Evolutionary conservation across 2,888 invertebrate genomes (phyloP).

Genomic region (Drosophila pseudotalamancana): DNA sequence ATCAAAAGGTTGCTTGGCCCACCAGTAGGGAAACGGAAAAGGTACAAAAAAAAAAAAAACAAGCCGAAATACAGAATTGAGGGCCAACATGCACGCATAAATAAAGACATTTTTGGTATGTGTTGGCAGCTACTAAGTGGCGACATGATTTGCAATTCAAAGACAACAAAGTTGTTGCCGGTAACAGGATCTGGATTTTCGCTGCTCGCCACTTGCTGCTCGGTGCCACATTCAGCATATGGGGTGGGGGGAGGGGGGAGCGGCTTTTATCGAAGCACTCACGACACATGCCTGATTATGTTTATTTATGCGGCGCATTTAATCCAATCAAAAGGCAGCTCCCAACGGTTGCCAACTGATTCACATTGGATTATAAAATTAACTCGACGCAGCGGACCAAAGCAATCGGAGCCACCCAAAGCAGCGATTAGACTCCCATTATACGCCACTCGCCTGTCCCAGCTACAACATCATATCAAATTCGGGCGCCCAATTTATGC

Average conservation of each 20-base stretch:
- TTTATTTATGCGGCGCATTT: slow-evolving; percentile 75
- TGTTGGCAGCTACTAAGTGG: slow-evolving; percentile 41
- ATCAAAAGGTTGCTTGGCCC: slow-evolving; percentile 36
- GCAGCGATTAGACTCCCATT: slow-evolving; percentile 61
- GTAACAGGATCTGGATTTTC: slow-evolving; percentile 30
- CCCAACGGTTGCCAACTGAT: slow-evolving; percentile 32
- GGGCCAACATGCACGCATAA: slow-evolving; percentile 66
- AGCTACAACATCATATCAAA: slow-evolving; percentile 44
- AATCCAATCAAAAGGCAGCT: slow-evolving; percentile 68
- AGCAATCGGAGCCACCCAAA: slow-evolving; percentile 26
- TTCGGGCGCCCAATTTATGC: slow-evolving; percentile 62
- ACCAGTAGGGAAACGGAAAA: slow-evolving; percentile 14
- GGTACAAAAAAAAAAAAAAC: slow-evolving; percentile 14
- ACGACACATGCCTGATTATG: slow-evolving; percentile 62
- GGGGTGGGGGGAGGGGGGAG: no score
- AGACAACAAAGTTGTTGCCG: slow-evolving; percentile 63
- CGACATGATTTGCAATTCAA: slow-evolving; percentile 72
- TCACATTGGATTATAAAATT: slow-evolving; percentile 68
- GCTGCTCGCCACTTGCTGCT: background rate
- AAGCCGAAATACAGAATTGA: background rate
- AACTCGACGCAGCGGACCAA: slow-evolving; percentile 42
- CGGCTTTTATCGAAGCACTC: slow-evolving; percentile 34
- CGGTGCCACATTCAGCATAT: background rate
- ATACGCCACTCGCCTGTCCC: background rate
- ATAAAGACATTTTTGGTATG: slow-evolving; percentile 69